A percentile compares a stretch with the other conserved stretches of the same genome.
Evolutionary conservation across 2,888 invertebrate genomes (phyloP).

Genomic region (Eutolmus rufibarbis): DNA sequence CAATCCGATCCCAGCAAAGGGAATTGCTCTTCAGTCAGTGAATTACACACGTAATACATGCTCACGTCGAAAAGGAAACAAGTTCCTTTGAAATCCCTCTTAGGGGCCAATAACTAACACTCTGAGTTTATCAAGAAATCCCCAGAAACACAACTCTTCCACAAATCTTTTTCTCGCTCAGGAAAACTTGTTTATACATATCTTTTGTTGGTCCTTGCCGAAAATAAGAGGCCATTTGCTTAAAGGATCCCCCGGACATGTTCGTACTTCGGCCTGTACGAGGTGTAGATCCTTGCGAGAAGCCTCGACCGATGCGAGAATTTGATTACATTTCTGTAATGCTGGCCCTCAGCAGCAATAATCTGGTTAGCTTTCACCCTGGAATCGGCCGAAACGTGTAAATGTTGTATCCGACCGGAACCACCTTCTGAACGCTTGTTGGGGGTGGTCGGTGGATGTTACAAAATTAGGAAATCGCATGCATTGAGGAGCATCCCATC

Average conservation of each 20-base stretch:
- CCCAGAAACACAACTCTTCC: background rate
- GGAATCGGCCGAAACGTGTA: background rate
- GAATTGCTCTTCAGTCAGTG: background rate
- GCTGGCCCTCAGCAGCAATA: background rate
- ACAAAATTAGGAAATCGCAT: conserved; percentile 28
- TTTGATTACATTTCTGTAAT: background rate
- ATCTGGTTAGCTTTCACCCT: background rate
- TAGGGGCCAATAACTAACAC: background rate
- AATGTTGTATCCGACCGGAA: background rate
- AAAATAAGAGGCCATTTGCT: background rate
- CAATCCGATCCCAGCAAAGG: background rate
- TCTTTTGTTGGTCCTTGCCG: background rate
- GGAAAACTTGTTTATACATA: background rate
- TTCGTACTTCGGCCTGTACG: background rate
- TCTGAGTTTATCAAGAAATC: background rate
- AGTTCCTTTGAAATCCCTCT: background rate
- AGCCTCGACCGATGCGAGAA: background rate
- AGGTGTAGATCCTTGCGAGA: background rate
- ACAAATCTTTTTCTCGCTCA: background rate
- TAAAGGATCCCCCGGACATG: background rate
- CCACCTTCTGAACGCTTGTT: background rate
- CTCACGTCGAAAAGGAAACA: background rate
- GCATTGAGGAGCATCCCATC: background rate
- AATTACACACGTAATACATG: background rate
- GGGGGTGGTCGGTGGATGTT: background rate